Conservation (phyloP, 2,113 vertebrate genomes). For the Oophaga pumilio region DNA sequence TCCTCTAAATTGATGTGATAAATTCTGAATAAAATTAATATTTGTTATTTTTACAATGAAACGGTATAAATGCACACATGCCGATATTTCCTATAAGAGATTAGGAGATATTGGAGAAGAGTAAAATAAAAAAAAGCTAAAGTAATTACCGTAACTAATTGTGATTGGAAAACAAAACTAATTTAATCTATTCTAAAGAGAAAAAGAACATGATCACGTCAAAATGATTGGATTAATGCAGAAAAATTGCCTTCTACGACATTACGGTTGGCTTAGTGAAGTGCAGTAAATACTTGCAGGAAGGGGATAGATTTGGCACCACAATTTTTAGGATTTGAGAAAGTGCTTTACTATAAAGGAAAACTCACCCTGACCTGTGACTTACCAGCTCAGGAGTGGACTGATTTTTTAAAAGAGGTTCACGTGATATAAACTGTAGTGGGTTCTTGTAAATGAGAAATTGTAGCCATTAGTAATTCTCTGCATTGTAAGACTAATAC, state of each 20-base stretch:
- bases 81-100: neutral
- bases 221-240: neutral
- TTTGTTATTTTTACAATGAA: neutral
- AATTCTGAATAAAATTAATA: too few species aligned
- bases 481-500: neutral
- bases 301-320: neutral
- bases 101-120: neutral
- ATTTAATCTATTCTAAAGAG: too few species aligned
- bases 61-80: neutral
- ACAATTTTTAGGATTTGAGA: neutral
- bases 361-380: slow-evolving; percentile 60
- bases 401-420: slow-evolving; percentile 86
- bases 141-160: neutral
- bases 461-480: neutral
- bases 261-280: slow-evolving; percentile 16
- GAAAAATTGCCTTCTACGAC: neutral
- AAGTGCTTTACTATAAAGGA: neutral
- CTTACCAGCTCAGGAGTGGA: slow-evolving; percentile 85
- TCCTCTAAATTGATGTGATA: too few species aligned
- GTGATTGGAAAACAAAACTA: neutral
- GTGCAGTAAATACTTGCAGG: neutral
- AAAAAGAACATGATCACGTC: neutral
- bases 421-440: slow-evolving; percentile 89
- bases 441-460: slow-evolving; percentile 82
- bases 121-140: neutral